Evolutionary conservation across 1,140 invertebrate species (phyloP).

Genomic region (Hirudo medicinalis): DNA sequence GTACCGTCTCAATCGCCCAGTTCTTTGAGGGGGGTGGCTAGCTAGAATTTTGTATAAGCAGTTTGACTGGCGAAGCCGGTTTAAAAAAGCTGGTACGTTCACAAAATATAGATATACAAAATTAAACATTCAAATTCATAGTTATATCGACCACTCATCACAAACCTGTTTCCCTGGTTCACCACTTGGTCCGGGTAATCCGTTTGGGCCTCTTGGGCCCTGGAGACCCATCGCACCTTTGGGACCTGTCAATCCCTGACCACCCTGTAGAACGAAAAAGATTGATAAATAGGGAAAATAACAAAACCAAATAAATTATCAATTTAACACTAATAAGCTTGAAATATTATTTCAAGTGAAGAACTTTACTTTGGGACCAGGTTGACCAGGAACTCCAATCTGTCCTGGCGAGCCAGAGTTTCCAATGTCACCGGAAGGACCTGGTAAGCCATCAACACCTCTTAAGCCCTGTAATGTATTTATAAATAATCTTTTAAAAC

Average conservation of each 20-base stretch:
- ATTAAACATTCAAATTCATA: too few species aligned
- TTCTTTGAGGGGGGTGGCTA: too few species aligned
- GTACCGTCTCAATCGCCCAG: too few species aligned
- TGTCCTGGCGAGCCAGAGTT: not conserved
- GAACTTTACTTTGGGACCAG: not conserved
- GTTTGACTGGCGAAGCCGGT: too few species aligned
- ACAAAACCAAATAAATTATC: too few species aligned
- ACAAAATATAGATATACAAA: too few species aligned
- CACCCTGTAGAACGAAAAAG: not conserved
- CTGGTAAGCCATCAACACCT: conserved; percentile 2
- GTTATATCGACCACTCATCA: not conserved
- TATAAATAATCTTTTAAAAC: not conserved
- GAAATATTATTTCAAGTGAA: too few species aligned
- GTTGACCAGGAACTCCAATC: not conserved
- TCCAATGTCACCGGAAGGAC: conserved; percentile 1
- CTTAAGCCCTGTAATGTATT: not conserved
- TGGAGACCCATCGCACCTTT: conserved; percentile 5
- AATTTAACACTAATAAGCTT: too few species aligned
- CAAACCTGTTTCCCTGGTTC: not conserved
- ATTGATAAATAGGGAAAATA: too few species aligned
- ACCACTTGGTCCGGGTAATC: not conserved
- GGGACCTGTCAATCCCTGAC: not conserved
- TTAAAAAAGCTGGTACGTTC: too few species aligned
- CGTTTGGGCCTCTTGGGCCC: conserved; percentile 1
- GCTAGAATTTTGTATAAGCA: too few species aligned